A percentile compares a stretch with the other conserved stretches of the same genome.
phyloP scores from a whole-genome alignment of 2,888 invertebrate genomes.

The Amiota minor region DNA sequence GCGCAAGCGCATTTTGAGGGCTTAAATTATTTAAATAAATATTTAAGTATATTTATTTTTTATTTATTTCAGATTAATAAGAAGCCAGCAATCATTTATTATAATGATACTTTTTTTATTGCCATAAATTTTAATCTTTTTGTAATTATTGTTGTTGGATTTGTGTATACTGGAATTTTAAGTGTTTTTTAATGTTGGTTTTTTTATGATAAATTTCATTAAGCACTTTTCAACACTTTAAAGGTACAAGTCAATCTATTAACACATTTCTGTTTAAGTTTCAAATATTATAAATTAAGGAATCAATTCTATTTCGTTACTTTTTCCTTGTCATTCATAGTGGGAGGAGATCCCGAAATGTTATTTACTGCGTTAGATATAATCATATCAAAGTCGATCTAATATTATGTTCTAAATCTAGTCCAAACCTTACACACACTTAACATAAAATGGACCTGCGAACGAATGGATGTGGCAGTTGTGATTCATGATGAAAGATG shows the following conservation, averaged over 20 bases:
- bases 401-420: no score
- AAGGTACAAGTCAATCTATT: constrained; percentile 19
- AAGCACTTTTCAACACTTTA: constrained; percentile 5
- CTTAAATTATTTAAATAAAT: constrained; percentile 27
- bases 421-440: no score
- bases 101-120: constrained; percentile 6
- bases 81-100: background rate
- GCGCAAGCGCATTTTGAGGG: constrained; percentile 11
- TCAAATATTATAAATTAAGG: background rate
- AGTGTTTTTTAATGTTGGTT: background rate
- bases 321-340: no score
- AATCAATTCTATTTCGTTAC: background rate
- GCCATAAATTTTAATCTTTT: background rate
- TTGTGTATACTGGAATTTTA: background rate
- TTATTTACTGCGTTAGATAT: no score
- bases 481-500: no score
- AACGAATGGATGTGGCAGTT: no score
- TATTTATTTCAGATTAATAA: no score
- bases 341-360: no score
- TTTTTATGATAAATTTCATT: background rate
- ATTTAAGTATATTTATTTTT: constrained; percentile 16
- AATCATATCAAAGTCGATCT: no score
- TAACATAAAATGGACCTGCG: no score
- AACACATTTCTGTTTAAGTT: constrained; percentile 12
- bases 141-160: background rate